Base-by-base conservation (phyloP, 92 coral and sea anemone species). In the Virgularia gustaviana region DNA sequence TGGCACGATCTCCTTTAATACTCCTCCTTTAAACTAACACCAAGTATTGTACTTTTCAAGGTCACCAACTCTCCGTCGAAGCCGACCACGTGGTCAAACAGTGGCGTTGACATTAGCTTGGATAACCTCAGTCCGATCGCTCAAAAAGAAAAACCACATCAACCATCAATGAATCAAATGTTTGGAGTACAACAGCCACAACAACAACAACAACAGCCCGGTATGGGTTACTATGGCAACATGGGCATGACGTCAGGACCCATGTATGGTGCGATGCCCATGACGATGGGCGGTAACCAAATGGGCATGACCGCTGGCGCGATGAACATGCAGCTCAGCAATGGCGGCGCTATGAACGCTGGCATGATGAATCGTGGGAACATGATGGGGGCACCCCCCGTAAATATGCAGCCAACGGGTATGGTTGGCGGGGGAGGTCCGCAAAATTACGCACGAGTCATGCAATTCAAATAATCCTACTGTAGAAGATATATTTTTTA, bases 11-110 rank as follows among this genome's bases (percentile, higher is more conserved):
- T 13, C 51, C 19, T 16, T 36, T 9, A n/a, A 2, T 19, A 3
- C 20, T 35, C 16, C 16, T 18, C 44, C 23, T 33, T 6, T 24
- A 51, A 20, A 11, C 20, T 51, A 51, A 51, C 2, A 51, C 18
- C 13, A 15, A 20, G 57, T 12, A 51, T 2, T 0, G 9, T 51
- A 20, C 20, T 24, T 73, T 25, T 16, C 15, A 30, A 41, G 65
- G 56, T 27, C 7, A 45, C 74, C 29, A 47, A 43, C 37, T 22
- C 63, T 6, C n/a, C 78, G 2, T 76, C 90, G 12, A 89, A 85
- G 54, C 73, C 90, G 57, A 86, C 98, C 53, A 92, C 96, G 27
- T 92, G 98, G 98, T 92, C 98, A 9, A 85, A 92, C 80, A 92
- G 98, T 79, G 88, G 80, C 51, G 98, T 92, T 2, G 88, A 92